phyloP scores from a whole-genome alignment of 2,113 vertebrate species.

The Rattus rattus region DNA sequence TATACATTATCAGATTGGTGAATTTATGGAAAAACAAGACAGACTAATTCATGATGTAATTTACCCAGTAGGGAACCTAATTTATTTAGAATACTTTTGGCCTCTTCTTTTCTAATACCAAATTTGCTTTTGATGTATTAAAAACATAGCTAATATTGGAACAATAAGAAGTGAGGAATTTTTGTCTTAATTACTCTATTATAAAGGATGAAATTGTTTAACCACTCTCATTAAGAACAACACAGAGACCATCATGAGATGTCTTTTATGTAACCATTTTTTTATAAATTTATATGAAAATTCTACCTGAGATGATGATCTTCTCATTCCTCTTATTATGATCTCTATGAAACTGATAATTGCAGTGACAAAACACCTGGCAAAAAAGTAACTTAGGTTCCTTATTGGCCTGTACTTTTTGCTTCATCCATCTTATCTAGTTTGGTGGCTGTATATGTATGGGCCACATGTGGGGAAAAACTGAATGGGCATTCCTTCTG shows the following conservation, averaged over 20 bases:
- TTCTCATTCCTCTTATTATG: not conserved
- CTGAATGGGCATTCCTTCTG: too few species aligned
- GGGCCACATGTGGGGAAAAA: too few species aligned
- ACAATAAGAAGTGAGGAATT: not conserved
- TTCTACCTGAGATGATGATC: too few species aligned
- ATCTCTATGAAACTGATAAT: too few species aligned
- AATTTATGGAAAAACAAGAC: not conserved
- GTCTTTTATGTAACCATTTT: too few species aligned
- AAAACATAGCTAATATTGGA: not conserved
- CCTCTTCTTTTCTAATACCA: not conserved
- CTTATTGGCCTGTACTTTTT: too few species aligned
- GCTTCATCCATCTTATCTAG: too few species aligned
- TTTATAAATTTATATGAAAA: not conserved
- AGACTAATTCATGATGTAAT: not conserved
- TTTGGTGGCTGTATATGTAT: too few species aligned
- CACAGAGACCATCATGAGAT: not conserved
- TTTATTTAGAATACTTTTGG: not conserved
- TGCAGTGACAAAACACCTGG: not conserved
- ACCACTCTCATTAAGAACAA: not conserved
- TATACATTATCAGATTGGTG: not conserved
- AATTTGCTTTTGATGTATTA: not conserved
- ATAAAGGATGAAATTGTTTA: not conserved
- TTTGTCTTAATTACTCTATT: not conserved
- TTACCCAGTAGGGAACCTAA: not conserved
- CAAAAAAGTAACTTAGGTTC: too few species aligned